Evolutionary conservation across 1,140 invertebrate genomes (phyloP).

Genomic region (Scaptomyza pallida): DNA sequence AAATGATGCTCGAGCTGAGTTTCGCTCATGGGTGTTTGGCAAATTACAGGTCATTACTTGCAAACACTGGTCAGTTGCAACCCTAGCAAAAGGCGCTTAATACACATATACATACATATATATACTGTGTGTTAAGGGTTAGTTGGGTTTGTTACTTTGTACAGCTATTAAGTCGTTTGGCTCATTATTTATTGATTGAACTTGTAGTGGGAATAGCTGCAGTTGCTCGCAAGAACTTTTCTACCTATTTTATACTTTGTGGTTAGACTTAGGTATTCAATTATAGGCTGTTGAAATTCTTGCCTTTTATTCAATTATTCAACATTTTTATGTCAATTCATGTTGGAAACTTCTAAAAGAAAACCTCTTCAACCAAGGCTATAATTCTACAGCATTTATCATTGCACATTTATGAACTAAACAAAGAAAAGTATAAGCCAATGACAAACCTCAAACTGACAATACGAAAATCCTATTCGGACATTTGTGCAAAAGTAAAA

Average conservation of each 20-base stretch:
- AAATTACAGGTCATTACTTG: conserved; percentile 68
- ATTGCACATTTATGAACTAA: conserved; percentile 59
- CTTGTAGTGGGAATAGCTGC: conserved; percentile 23
- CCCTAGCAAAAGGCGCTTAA: neutral
- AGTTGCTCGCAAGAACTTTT: conserved; percentile 20
- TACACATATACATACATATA: conserved; percentile 1
- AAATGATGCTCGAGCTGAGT: conserved; percentile 39
- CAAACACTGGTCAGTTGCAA: neutral
- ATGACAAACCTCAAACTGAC: neutral
- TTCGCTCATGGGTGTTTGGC: conserved; percentile 50
- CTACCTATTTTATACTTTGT: conserved; percentile 3
- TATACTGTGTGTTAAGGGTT: neutral
- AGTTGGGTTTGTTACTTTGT: neutral
- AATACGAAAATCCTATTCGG: neutral
- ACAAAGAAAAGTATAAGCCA: no score
- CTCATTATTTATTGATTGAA: conserved; percentile 23
- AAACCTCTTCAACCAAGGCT: no score
- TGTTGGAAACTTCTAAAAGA: neutral
- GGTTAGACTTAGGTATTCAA: neutral
- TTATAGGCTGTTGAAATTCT: no score
- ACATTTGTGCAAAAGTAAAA: conserved; percentile 62
- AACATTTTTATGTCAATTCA: conserved; percentile 21
- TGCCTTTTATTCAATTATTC: conserved; percentile 5
- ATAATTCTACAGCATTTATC: conserved; percentile 46
- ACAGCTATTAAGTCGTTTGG: conserved; percentile 21